These are phyloP conservation scores for Zosterops hypoxanthus DNA, from an alignment of 2,113 vertebrate species.

Conservation along the genomic window DNA sequence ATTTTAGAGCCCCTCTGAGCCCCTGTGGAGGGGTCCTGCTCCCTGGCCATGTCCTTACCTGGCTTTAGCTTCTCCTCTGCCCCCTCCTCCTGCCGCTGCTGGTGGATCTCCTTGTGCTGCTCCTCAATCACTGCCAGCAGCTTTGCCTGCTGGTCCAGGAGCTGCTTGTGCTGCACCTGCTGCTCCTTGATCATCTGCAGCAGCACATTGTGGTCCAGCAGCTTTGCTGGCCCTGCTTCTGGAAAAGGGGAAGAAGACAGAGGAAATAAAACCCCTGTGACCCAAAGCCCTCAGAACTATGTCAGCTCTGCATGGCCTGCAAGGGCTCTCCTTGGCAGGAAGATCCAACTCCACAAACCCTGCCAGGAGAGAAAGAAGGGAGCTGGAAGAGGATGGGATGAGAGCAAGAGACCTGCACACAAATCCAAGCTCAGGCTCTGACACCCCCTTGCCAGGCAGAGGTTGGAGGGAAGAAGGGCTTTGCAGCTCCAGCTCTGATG, in stretches of 20 bases:
- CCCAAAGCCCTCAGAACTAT: not conserved
- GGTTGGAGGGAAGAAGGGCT: not conserved
- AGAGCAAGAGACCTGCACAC: not conserved
- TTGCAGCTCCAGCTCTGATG: not conserved
- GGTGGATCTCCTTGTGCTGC: slow-evolving; percentile 98
- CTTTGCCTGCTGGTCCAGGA: slow-evolving; percentile 96
- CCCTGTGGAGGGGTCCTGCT: not conserved
- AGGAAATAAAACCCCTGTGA: not conserved
- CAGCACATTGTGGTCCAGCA: slow-evolving; percentile 87
- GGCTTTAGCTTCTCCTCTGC: slow-evolving; percentile 74
- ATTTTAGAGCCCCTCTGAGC: not conserved
- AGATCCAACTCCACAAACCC: not conserved
- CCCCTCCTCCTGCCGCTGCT: slow-evolving; percentile 79
- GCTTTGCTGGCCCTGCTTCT: slow-evolving; percentile 80
- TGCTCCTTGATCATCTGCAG: slow-evolving; percentile 96
- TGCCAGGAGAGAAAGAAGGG: not conserved
- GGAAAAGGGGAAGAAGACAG: not conserved
- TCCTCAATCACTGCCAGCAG: slow-evolving; percentile 92
- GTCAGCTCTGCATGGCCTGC: not conserved
- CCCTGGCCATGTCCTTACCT: not conserved
- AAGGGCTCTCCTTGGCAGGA: not conserved
- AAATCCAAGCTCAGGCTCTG: not conserved
- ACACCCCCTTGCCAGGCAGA: not conserved
- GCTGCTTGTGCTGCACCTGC: slow-evolving; percentile 94
- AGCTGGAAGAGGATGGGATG: not conserved